A percentile compares a stretch with the other conserved stretches of the same genome.
Evolutionary conservation across 2,797 vertebrate species (phyloP).

Genomic region (Cottoperca gobio): DNA sequence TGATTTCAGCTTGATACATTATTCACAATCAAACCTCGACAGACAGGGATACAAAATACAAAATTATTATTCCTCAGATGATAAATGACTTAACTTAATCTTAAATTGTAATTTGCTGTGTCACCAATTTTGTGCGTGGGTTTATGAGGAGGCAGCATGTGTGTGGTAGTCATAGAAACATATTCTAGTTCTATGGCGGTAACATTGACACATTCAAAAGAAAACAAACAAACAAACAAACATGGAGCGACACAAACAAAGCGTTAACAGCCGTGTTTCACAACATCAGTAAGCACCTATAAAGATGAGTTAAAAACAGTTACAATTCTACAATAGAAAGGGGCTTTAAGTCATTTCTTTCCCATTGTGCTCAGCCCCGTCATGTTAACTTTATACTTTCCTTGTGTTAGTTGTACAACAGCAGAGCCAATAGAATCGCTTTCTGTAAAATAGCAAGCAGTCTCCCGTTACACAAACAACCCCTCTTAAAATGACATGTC

Average conservation of each 20-base stretch:
- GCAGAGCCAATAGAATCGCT: slow-evolving; percentile 3
- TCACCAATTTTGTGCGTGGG: slow-evolving; percentile 57
- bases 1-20: slow-evolving; percentile 45
- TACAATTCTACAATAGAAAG: slow-evolving; percentile 47
- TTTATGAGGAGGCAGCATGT: slow-evolving; percentile 64
- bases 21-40: slow-evolving; percentile 49
- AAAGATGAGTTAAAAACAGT: slow-evolving; percentile 58
- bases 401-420: slow-evolving; percentile 9
- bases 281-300: slow-evolving; percentile 70
- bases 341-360: slow-evolving; percentile 53
- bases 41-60: slow-evolving; percentile 51
- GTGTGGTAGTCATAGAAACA: slow-evolving; percentile 32
- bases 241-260: slow-evolving; percentile 46
- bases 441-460: slow-evolving; percentile 20
- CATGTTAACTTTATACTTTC: slow-evolving; percentile 24
- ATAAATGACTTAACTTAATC: slow-evolving; percentile 22
- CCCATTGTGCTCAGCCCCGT: slow-evolving; percentile 34
- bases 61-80: slow-evolving; percentile 30
- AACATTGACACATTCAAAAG: slow-evolving; percentile 45
- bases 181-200: slow-evolving; percentile 24
- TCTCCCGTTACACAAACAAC: slow-evolving; percentile 15
- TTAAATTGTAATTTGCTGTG: slow-evolving; percentile 40
- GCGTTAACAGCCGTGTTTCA: slow-evolving; percentile 52
- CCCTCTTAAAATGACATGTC: slow-evolving; percentile 36
- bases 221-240: background rate